Conservation (phyloP, 2,797 vertebrate species). For the Diceros bicornis region DNA sequence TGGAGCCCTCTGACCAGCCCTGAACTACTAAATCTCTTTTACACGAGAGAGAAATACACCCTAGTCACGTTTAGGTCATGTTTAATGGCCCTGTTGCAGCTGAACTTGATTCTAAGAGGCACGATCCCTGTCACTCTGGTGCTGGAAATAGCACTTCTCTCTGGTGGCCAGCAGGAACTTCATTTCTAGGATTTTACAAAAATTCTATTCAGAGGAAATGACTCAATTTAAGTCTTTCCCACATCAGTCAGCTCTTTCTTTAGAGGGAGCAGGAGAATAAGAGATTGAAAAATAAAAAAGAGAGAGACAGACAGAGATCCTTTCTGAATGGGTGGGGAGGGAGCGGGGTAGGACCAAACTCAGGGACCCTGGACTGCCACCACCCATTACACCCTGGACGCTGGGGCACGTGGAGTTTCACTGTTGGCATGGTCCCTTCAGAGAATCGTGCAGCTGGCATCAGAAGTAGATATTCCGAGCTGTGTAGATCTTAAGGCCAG, state of each 20-base stretch:
- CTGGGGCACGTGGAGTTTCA: too few relatives aligned
- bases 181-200: not conserved
- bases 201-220: conserved; percentile 14
- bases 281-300: not conserved
- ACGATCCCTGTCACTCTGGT: not conserved
- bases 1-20: not conserved
- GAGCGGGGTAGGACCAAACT: not conserved
- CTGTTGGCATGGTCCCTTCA: not conserved
- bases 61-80: not conserved
- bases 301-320: not conserved
- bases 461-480: not conserved
- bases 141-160: not conserved
- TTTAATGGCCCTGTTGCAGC: not conserved
- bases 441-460: not conserved
- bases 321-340: not conserved
- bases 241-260: not conserved
- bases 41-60: not conserved
- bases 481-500: not conserved
- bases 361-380: not conserved
- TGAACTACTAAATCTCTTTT: not conserved
- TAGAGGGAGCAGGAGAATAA: not conserved
- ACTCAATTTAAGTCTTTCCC: conserved; percentile 31
- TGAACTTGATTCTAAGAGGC: not conserved
- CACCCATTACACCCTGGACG: not conserved
- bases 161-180: not conserved